Percentiles rank a stretch among this genome's conserved stretches.
phyloP scores from a whole-genome alignment of 2,797 vertebrate genomes.

The Myotis myotis region DNA sequence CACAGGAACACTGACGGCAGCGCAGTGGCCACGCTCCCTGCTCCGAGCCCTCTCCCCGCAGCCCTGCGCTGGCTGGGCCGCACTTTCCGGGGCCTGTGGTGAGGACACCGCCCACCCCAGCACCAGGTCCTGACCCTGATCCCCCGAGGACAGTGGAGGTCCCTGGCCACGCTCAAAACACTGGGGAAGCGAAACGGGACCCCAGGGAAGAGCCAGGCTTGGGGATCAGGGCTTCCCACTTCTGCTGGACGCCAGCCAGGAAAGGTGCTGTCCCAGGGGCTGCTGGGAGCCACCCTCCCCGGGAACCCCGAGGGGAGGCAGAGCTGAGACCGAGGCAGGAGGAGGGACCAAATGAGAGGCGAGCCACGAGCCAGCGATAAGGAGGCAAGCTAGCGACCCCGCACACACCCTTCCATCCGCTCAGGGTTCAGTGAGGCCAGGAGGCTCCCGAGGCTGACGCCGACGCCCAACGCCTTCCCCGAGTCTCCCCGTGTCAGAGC shows the following conservation, averaged over 20 bases:
- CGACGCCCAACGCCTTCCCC: accelerated
- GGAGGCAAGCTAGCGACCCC: accelerated
- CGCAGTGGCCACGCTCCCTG: accelerated
- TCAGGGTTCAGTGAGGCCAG: accelerated
- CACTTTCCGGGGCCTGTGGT: accelerated
- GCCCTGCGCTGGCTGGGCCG: too few relatives aligned
- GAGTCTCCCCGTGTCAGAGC: neutral
- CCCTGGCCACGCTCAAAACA: accelerated
- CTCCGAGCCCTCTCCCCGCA: neutral
- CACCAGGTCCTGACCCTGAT: neutral
- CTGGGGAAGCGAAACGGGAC: accelerated
- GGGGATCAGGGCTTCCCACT: neutral
- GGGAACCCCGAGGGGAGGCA: neutral
- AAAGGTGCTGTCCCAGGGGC: neutral
- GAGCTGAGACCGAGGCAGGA: neutral
- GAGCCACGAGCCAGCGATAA: accelerated
- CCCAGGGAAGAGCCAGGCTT: neutral
- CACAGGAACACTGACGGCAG: too few relatives aligned
- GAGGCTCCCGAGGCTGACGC: neutral
- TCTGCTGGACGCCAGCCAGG: neutral
- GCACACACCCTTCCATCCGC: too few relatives aligned
- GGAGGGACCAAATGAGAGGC: neutral
- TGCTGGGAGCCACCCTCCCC: accelerated
- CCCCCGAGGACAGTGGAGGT: neutral
- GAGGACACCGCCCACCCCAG: neutral